Evolutionary conservation across 1,140 invertebrate genomes (phyloP).

Genomic region (Paramacrobiotus metropolitanus): DNA sequence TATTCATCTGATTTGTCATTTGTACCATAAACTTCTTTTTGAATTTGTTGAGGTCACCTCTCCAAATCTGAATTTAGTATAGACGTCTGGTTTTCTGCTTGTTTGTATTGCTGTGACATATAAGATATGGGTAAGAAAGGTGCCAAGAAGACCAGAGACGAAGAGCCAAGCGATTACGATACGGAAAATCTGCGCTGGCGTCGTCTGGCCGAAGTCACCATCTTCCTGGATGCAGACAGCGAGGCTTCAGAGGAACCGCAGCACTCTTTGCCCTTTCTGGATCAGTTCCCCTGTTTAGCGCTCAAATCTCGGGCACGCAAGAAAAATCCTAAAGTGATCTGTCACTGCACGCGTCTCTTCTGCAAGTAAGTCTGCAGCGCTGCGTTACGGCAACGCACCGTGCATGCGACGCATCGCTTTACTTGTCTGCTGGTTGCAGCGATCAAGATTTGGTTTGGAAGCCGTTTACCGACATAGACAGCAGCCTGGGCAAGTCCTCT

Average conservation of each 20-base stretch:
- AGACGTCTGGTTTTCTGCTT: too few species aligned
- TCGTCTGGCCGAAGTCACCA: not conserved
- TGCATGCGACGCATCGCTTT: not conserved
- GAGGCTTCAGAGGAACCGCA: not conserved
- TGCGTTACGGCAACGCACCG: not conserved
- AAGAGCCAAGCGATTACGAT: not conserved
- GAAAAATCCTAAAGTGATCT: not conserved
- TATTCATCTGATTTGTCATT: too few species aligned
- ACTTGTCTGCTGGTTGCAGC: not conserved
- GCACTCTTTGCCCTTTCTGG: not conserved
- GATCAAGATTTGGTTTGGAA: slow-evolving; percentile 1
- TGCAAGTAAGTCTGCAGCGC: slow-evolving; percentile 1
- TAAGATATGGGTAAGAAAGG: too few species aligned
- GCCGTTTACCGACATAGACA: not conserved
- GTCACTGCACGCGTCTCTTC: slow-evolving; percentile 1
- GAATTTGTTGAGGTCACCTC: too few species aligned
- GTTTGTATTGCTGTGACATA: too few species aligned
- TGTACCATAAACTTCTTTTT: too few species aligned
- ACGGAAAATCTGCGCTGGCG: not conserved
- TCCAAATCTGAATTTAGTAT: too few species aligned
- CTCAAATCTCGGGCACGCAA: not conserved
- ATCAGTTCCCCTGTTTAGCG: not conserved
- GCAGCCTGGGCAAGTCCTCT: too few species aligned
- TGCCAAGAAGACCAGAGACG: too few species aligned
- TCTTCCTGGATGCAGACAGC: not conserved